Percentiles rank a stretch among this genome's conserved stretches.
Evolutionary conservation across 2,113 vertebrate species (phyloP).

Genomic region (Poicephalus meyeri): DNA sequence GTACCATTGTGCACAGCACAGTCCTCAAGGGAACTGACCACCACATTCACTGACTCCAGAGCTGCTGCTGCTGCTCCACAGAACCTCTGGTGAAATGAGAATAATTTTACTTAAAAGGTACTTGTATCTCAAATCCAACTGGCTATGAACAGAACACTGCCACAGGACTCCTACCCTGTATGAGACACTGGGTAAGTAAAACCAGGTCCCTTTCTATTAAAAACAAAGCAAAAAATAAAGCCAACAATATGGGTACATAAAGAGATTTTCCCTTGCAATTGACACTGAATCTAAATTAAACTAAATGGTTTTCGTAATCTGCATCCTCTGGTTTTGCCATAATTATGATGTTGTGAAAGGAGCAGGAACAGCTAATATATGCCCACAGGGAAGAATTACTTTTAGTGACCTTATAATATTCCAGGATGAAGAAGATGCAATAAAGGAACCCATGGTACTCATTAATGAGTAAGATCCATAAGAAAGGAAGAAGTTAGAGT

Average conservation of each 20-base stretch:
- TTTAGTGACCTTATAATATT: conserved; percentile 50
- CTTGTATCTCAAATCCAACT: neutral
- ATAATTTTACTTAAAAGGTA: neutral
- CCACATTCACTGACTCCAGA: rapidly evolving
- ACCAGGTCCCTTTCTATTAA: neutral
- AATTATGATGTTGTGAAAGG: conserved; percentile 43
- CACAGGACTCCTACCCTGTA: neutral
- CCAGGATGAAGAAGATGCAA: conserved; percentile 27
- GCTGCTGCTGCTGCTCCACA: neutral
- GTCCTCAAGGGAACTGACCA: neutral
- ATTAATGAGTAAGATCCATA: conserved; percentile 20
- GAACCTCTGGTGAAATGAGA: neutral
- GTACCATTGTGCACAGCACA: rapidly evolving
- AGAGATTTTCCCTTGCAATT: neutral
- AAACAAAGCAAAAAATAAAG: neutral
- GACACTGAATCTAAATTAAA: conserved; percentile 31
- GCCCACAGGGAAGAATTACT: conserved; percentile 37
- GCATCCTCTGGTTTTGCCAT: conserved; percentile 35
- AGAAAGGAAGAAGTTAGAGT: conserved; percentile 5
- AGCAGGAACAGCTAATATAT: conserved; percentile 28
- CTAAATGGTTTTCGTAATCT: conserved; percentile 26
- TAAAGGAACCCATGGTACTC: conserved; percentile 14
- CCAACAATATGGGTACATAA: neutral
- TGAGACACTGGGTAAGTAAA: neutral
- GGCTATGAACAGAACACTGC: neutral